Conservation (phyloP, 2,113 vertebrate genomes). For the Euleptes europaea region DNA sequence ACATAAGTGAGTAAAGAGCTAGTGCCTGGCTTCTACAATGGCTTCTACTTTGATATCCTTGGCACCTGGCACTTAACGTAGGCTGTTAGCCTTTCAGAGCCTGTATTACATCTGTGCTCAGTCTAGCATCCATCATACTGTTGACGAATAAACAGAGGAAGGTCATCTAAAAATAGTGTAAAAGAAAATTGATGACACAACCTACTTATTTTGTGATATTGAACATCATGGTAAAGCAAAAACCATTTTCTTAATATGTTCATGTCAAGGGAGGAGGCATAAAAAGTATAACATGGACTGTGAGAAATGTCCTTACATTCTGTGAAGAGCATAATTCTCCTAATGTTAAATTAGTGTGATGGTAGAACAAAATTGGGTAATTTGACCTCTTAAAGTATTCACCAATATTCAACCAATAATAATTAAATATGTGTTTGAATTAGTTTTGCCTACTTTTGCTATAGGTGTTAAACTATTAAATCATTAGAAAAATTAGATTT, state of each 20-base stretch:
- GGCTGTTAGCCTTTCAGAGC: background rate
- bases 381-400: background rate
- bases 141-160: background rate
- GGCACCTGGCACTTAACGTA: background rate
- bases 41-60: background rate
- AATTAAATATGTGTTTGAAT: background rate
- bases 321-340: background rate
- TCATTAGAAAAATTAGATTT: background rate
- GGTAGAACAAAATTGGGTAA: background rate
- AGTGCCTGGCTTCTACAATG: background rate
- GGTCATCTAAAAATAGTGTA: background rate
- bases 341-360: background rate
- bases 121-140: background rate
- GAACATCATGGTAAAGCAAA: slow-evolving; percentile 5
- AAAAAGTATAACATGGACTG: background rate
- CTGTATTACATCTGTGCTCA: background rate
- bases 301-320: background rate
- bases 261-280: background rate
- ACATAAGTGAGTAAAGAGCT: background rate
- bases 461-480: background rate
- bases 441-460: accelerated
- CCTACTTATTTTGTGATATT: background rate
- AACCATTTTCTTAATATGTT: slow-evolving; percentile 3
- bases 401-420: background rate
- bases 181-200: background rate